Evolutionary conservation across 1,140 invertebrate species (phyloP), one percentile per base, ranked within the genome.

Genomic region (Metopolophium dirhodum): DNA sequence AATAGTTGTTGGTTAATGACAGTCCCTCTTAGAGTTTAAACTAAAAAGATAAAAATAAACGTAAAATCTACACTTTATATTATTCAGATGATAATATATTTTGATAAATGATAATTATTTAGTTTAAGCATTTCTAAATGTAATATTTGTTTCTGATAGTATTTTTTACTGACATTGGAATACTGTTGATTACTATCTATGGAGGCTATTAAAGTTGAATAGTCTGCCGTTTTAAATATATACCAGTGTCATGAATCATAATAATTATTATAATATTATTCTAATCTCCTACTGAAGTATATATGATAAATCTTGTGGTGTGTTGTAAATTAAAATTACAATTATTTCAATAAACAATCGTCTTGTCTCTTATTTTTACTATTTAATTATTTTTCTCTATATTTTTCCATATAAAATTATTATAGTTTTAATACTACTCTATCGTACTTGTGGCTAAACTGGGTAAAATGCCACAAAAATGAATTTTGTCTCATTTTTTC

Each of bases 31-130:
- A 41, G 22, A 3, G 20, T 47, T 47, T 57, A 9, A 57, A 9
- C 23, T 57, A n/a, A 68, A 30, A 68, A 68, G 14, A 35, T 90
- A 41, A 57, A 61, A 90, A 90, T 90, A 90, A 90, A 57, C 51
- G 11, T 41, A 41, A 23, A 51, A 6, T 26, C 0, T 41, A 9
- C 82, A 68, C 61, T 68, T 68, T 4, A n/a, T 14, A 30, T 18
- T n/a, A 0, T 20, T 77, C 14, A 18, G n/a, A n/a, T 77, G n/a
- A 77, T 77, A 14, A 77, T 77, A n/a, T 77, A 35, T n/a, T 77
- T 35, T n/a, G 6, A 47, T 8, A 47, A 41, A 41, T 41, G 41
- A 77, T 77, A 35, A n/a, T 18, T 0, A 18, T 77, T 77, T 2
- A n/a, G 30, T 18, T n/a, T n/a, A n/a, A 77, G 6, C 18, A n/a